Percentiles rank a stretch among this genome's conserved stretches.
Evolutionary conservation across 2,113 vertebrate genomes (phyloP).

Genomic region (Scalopus aquaticus): DNA sequence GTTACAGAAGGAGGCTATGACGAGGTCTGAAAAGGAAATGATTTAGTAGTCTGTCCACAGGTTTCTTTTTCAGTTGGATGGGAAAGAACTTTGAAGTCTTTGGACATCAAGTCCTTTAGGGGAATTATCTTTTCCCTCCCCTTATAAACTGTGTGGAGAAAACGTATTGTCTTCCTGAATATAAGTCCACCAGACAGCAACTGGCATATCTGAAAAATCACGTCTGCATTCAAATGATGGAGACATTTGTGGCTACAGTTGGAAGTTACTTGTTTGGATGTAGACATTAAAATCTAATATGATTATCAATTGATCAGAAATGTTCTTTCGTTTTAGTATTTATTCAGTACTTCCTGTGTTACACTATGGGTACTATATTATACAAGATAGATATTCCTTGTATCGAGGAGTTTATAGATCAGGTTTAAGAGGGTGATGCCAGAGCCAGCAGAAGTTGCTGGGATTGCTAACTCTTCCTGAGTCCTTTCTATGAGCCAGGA

Average conservation of each 20-base stretch:
- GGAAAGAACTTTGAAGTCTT: neutral
- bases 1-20: neutral
- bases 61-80: neutral
- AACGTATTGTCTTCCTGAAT: neutral
- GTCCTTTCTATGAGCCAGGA: neutral
- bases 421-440: neutral
- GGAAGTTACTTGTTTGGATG: neutral
- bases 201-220: neutral
- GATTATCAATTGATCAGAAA: slow-evolving; percentile 35
- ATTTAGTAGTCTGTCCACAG: neutral
- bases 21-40: neutral
- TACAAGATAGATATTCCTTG: neutral
- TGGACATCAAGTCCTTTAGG: neutral
- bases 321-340: neutral
- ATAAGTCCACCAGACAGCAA: neutral
- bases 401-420: neutral
- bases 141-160: neutral
- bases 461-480: neutral
- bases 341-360: neutral
- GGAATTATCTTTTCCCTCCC: neutral
- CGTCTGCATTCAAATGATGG: neutral
- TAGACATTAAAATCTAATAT: slow-evolving; percentile 10
- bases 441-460: neutral
- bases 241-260: neutral
- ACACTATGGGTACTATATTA: neutral